These are phyloP conservation scores for Pomatorhinus ruficollis DNA, from an alignment of 2,113 vertebrate species.

Conservation along the genomic window DNA sequence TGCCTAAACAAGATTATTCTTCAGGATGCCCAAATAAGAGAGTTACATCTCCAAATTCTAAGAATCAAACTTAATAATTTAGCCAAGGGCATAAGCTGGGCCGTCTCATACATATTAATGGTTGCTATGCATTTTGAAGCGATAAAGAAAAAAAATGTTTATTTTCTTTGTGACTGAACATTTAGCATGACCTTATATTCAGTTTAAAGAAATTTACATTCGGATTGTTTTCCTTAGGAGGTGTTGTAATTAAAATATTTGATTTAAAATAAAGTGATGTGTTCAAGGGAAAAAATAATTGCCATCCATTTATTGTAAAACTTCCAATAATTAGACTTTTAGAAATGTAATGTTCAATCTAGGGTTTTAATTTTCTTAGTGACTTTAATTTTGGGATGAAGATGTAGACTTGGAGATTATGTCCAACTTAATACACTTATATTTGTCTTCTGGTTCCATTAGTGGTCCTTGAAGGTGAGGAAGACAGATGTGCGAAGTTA, in stretches of 20 bases:
- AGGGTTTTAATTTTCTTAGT: background rate
- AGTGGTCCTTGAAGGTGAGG: background rate
- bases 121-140: background rate
- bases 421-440: background rate
- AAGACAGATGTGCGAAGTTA: background rate
- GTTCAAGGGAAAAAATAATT: background rate
- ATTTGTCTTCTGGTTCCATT: background rate
- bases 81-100: background rate
- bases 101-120: background rate
- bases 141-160: background rate
- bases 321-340: background rate
- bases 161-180: background rate
- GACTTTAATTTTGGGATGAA: background rate
- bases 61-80: background rate
- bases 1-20: background rate
- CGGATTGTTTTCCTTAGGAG: background rate
- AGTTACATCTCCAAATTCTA: background rate
- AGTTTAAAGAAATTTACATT: background rate
- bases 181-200: background rate
- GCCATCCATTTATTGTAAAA: background rate
- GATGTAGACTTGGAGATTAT: background rate
- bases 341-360: background rate
- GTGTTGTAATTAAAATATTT: background rate
- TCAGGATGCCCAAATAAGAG: background rate
- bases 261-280: background rate